Evolutionary conservation across 1,140 invertebrate species (phyloP), one percentile per base, ranked within the genome.

Genomic region (Ganaspis sp.): DNA sequence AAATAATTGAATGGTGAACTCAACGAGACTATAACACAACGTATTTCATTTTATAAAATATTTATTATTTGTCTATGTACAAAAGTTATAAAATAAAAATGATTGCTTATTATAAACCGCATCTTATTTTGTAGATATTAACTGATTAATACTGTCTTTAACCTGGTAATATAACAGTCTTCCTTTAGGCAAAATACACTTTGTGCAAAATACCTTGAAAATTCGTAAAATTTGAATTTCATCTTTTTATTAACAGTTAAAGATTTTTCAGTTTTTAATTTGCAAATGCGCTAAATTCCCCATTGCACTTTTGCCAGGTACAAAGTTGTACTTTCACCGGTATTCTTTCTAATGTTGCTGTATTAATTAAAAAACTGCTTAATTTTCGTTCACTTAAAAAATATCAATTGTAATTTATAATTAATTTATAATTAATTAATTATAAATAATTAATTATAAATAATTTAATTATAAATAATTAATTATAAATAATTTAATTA

Each of bases 21-120:
- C 15, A 29, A 64, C 11, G 26, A 64, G 58, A 64, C 23, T 29
- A 15, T 26, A 29, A 12, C 15, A 64, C 12, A 29, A 64, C 23
- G 26, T 64, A 64, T 29, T 64, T 64, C 12, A 29, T 64, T 64
- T 64, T 64, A 64, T 64, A 64, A 29, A 64, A 80, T 80, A 70
- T 87, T 87, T 86, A 84, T 87, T 85, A 75, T 72, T 82, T 81
- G 77, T 84, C 69, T 86, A 86, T 87, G 83, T 87, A 87, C 84
- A 87, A 87, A 86, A 79, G 71, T 86, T 85, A 73, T 84, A 87
- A 87, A 87, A 87, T 87, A 86, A 75, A 86, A 54, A 73, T 42
- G 42, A 58, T 45, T 74, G 19, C 21, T 78, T 75, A 54, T n/a
- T 72, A 78, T 34, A 81, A 74, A 73, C 45, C 17, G 45, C 8